Conservation (phyloP, 2,888 invertebrate genomes). For the Cephonodes hylas region DNA sequence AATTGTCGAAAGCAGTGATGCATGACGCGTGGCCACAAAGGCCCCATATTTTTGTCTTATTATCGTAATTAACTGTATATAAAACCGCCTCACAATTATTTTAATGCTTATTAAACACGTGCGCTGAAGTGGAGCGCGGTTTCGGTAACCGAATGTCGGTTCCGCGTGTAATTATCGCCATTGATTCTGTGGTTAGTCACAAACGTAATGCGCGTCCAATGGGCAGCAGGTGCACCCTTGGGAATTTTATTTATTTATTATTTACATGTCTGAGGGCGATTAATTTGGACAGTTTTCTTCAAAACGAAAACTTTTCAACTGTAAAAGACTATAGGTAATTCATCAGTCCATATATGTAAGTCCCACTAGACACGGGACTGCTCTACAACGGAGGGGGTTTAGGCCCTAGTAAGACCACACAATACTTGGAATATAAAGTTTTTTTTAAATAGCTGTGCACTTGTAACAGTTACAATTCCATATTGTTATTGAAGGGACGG, state of each 20-base stretch:
- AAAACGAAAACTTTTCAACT: no score
- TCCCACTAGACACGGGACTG: no score
- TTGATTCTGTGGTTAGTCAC: conserved; percentile 69
- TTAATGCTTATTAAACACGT: conserved; percentile 77
- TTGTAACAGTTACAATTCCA: no score
- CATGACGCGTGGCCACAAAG: conserved; percentile 59
- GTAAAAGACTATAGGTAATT: no score
- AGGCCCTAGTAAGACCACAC: no score
- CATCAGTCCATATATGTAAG: no score
- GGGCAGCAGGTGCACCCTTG: conserved; percentile 62
- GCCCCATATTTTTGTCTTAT: conserved; percentile 64
- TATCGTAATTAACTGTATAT: conserved; percentile 76
- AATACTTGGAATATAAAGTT: no score
- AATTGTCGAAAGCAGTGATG: conserved; percentile 68
- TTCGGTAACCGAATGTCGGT: conserved; percentile 55
- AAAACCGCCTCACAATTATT: conserved; percentile 73
- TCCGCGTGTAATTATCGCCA: conserved; percentile 73
- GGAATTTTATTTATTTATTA: conserved; percentile 21
- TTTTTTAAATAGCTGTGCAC: no score
- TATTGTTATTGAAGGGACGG: no score
- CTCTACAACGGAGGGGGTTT: no score
- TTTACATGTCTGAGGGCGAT: neutral
- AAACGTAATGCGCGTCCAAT: conserved; percentile 28
- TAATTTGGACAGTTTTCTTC: no score
- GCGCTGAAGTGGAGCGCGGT: conserved; percentile 58